phyloP scores from a whole-genome alignment of 2,797 vertebrate genomes.

The Ctenopoma kingsleyae region DNA sequence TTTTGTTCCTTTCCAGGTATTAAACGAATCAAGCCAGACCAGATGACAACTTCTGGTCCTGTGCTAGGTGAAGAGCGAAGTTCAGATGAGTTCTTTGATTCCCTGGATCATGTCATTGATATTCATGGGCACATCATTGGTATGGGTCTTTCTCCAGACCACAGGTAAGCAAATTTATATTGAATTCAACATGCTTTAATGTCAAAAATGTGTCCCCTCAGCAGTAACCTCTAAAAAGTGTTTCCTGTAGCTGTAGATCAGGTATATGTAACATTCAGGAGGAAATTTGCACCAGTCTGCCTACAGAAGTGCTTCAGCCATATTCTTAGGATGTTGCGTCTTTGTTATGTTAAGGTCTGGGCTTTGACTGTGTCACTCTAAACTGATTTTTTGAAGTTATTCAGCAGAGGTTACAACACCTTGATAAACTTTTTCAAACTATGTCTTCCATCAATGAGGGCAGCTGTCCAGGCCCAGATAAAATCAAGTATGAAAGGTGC shows the following conservation, averaged over 20 bases:
- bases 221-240: not conserved
- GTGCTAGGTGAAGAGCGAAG: conserved; percentile 93
- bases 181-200: not conserved
- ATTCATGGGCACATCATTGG: conserved; percentile 97
- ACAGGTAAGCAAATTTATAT: conserved; percentile 85
- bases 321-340: not conserved
- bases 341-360: too few species aligned
- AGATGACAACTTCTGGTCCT: conserved; percentile 94
- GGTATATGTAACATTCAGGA: too few species aligned
- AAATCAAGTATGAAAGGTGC: too few species aligned
- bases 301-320: not conserved
- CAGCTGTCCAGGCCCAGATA: too few species aligned
- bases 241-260: not conserved
- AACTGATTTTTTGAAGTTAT: too few species aligned
- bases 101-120: conserved; percentile 95
- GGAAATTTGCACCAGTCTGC: not conserved
- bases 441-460: too few species aligned
- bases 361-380: too few species aligned
- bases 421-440: too few species aligned
- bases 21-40: conserved; percentile 94
- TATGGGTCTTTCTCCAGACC: conserved; percentile 98
- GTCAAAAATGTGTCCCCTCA: not conserved
- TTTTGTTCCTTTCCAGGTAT: conserved; percentile 84
- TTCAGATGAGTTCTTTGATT: conserved; percentile 94
- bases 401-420: too few species aligned